These are phyloP conservation scores for Tuta absoluta DNA, from an alignment of 2,888 invertebrate genomes.

Conservation along the genomic window DNA sequence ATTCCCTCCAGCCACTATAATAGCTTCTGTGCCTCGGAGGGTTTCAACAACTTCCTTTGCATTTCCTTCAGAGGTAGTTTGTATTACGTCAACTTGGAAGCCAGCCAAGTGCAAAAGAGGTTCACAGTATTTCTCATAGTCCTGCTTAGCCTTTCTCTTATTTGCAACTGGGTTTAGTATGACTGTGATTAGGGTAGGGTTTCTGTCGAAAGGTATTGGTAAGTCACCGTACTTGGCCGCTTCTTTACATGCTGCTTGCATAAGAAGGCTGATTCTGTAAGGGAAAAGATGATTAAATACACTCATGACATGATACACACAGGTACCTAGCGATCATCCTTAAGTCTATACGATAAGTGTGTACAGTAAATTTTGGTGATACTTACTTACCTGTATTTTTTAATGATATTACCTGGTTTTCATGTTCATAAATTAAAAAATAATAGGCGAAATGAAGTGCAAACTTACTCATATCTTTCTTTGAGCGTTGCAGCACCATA, in stretches of 20 bases:
- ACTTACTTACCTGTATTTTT: no score
- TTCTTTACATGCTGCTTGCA: slow-evolving; percentile 90
- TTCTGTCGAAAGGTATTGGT: slow-evolving; percentile 78
- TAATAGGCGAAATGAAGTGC: slow-evolving; percentile 11
- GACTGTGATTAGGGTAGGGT: slow-evolving; percentile 89
- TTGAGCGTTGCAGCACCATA: slow-evolving; percentile 87
- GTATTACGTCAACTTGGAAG: slow-evolving; percentile 70
- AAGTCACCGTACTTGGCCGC: slow-evolving; percentile 87
- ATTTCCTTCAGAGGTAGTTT: slow-evolving; percentile 94
- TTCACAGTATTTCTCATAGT: slow-evolving; percentile 95
- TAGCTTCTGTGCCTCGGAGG: slow-evolving; percentile 89
- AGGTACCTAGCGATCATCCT: neutral
- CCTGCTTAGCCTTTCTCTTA: slow-evolving; percentile 84
- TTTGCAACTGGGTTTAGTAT: slow-evolving; percentile 95
- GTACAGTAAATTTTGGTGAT: neutral
- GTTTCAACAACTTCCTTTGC: slow-evolving; percentile 90
- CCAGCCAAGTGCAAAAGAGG: slow-evolving; percentile 96
- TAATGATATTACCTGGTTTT: no score
- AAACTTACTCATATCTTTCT: slow-evolving; percentile 87
- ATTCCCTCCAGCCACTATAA: slow-evolving; percentile 97
- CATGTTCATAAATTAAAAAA: neutral
- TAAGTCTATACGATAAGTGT: no score
- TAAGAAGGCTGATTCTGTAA: slow-evolving; percentile 86
- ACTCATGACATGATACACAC: neutral
- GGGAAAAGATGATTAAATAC: slow-evolving; percentile 19